Evolutionary conservation across 2,888 invertebrate genomes (phyloP), one percentile per base, ranked within the genome.

Genomic region (Tortricodes alternella): DNA sequence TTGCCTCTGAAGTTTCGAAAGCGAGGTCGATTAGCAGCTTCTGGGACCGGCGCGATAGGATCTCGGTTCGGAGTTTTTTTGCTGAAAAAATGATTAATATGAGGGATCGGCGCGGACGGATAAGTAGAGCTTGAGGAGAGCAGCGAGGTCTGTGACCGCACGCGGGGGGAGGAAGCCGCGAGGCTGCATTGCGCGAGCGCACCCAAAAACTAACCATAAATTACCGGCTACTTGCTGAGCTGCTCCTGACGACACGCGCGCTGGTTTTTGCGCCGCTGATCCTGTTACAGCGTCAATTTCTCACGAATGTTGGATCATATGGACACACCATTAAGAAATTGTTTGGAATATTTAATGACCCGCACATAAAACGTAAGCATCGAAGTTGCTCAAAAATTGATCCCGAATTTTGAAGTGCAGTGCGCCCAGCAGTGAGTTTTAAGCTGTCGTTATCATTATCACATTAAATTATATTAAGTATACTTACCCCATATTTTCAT

Each of bases 121-220:
- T 90, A 89, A 89, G 89, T 89, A 88, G 82, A 89, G 88, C 89
- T 88, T 87, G 89, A 87, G 80, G 85, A n/a, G n/a, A 80, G 83
- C 76, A 73, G 80, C 78, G 86, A 78, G 90, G 89, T 89, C 88
- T 85, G 87, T 89, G 89, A 89, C 88, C 89, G 83, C 71, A 71
- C 67, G 72, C 70, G 69, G 63, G 68, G 73, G 71, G 74, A 61
- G 75, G 84, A 85, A 88, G 89, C 87, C 81, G 86, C 80, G 84
- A 80, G 85, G 85, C 89, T 65, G 78, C 89, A 89, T 88, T 89
- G 88, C 89, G 81, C 81, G 66, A 79, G 73, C 80, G 81, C 86
- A 78, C 79, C 89, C 91, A 89, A 90, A 91, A 91, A 90, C 90
- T 91, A 91, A 91, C 90, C 91, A 91, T 91, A 90, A 91, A 91